These are phyloP conservation scores for Numenius arquata DNA, from an alignment of 2,113 vertebrate genomes.

Conservation along the genomic window DNA sequence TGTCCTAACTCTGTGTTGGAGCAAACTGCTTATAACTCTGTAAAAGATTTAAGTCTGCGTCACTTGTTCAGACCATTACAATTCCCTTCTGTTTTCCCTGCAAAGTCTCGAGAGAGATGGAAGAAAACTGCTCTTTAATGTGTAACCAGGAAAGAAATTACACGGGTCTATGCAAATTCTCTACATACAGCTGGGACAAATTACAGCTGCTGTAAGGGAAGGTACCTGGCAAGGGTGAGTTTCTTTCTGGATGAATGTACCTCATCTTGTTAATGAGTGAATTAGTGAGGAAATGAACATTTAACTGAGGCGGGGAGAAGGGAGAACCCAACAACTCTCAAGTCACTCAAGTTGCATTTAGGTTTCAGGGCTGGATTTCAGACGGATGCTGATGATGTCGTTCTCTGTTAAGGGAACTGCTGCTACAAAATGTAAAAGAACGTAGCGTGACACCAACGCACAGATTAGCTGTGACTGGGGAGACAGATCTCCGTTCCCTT, in stretches of 20 bases:
- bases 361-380: background rate
- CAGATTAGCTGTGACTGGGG: fast-evolving
- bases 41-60: background rate
- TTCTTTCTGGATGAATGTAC: background rate
- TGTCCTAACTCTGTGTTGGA: background rate
- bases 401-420: background rate
- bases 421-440: background rate
- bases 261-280: background rate
- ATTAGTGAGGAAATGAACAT: background rate
- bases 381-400: fast-evolving
- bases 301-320: background rate
- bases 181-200: background rate
- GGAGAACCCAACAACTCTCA: too few species aligned
- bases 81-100: background rate
- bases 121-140: background rate
- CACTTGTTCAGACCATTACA: background rate
- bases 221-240: background rate
- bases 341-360: background rate
- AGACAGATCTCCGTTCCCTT: fast-evolving
- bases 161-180: background rate
- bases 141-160: background rate
- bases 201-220: background rate
- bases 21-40: background rate
- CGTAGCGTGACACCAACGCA: fast-evolving
- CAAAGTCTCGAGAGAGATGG: background rate